Base-by-base conservation (phyloP, 2,113 vertebrate genomes). In the Rhinoderma darwinii region DNA sequence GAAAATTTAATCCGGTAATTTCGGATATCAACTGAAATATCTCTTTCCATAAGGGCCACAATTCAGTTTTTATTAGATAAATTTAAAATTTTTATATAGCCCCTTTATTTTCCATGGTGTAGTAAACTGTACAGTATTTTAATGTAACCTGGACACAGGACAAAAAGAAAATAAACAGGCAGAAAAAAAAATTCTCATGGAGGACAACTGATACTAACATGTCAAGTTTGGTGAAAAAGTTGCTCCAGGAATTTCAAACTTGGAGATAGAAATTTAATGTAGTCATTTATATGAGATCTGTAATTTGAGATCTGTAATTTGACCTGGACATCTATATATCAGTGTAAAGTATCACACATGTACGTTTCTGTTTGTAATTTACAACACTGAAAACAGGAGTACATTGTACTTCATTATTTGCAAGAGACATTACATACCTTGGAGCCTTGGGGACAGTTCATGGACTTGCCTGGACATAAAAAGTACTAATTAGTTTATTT, bases 391-490 rank as follows among this genome's bases (percentile, higher is more conserved):
- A 63, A 81, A 81, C 12, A 63, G 39, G 2, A 35, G 10, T 43
- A 63, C 78, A 82, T 82, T 82, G n/a, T 20, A 25, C 70, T 72
- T 22, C 50, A 17, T 73, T 37, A 54, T 77, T 74, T 70, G 20
- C 32, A 68, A 56, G 32, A 83, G 47, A 50, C 87, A 86, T 77
- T 91, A 84, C 86, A 30, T 82, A 88, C 88, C 89, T 92, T 84
- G 78, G 84, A 86, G 88, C 88, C 89, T 44, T 76, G 83, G 74
- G 89, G 90, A 91, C 77, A 88, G 89, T 89, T 89, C 89, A 90
- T 80, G 87, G 51, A 90, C 81, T 74, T 83, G 90, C 91, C 91
- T 92, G 90, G 78, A 68, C 50, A 90, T 73, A 92, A 90, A 92
- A 88, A 88, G 44, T 61, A 88, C 37, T 89, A 89, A 92, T 92